Evolutionary conservation across 2,797 vertebrate genomes (phyloP), one percentile per base, ranked within the genome.

Genomic region (Anableps anableps): DNA sequence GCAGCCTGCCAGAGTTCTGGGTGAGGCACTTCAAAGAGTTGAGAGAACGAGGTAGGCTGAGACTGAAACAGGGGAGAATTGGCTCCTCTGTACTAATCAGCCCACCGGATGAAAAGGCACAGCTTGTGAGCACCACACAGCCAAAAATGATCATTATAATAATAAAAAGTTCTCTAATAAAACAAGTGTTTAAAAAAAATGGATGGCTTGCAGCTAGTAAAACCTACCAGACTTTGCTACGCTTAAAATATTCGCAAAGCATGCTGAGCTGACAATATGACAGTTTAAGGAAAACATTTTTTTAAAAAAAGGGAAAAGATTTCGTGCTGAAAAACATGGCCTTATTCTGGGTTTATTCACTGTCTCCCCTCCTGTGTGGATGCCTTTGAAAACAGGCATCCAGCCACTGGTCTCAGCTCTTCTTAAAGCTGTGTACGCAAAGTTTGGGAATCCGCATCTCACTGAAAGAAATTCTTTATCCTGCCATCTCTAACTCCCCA

Each of bases 21-120:
- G 88, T 84, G 85, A 92, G 80, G 72, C 60, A 89, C 92, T 93
- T 94, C 90, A 94, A 94, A 91, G 93, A 29, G 5, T 77, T n/a
- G 26, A 51, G 77, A 86, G 90, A 90, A 87, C 78, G 72, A 91
- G 88, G 86, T 81, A 82, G 86, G 73, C 81, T 88, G 84, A 85
- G 86, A 92, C 87, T 73, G 77, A 92, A 91, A 89, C 74, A 41
- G 83, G 85, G 82, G 85, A 71, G 87, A 88, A 83, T 88, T 87
- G 80, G 86, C 84, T 86, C 81, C 84, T 86, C 80, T 91, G 60
- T 86, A 88, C 85, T 86, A 93, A 93, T 93, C 93, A 93, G 80
- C 76, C 82, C 36, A 48, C 80, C 21, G 78, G 85, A 89, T 83
- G 85, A 86, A 81, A 88, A 88, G 78, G 72, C 71, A 43, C 74